A percentile compares a stretch with the other conserved stretches of the same genome.
Evolutionary conservation across 2,888 invertebrate genomes (phyloP).

Genomic region (Podotricha telesiphe): DNA sequence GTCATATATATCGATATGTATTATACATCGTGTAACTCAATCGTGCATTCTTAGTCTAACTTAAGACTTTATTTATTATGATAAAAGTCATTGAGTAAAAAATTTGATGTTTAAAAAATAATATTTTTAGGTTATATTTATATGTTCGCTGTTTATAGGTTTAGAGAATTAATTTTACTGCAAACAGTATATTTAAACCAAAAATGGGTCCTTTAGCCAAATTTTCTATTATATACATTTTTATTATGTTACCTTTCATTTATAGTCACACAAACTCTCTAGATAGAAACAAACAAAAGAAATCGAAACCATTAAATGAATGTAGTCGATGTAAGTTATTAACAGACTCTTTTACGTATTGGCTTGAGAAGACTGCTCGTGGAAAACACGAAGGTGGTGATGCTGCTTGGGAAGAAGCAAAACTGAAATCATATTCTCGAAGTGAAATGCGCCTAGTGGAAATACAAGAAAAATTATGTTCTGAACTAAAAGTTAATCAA

Average conservation of each 20-base stretch:
- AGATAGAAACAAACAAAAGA: conserved; percentile 40
- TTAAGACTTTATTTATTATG: too few relatives aligned
- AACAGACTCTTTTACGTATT: conserved; percentile 90
- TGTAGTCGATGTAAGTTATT: conserved; percentile 90
- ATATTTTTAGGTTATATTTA: conserved; percentile 7
- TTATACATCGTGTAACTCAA: too few relatives aligned
- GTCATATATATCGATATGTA: too few relatives aligned
- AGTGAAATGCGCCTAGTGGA: conserved; percentile 96
- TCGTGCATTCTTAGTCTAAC: too few relatives aligned
- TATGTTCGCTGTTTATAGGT: not conserved
- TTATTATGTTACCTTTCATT: conserved; percentile 15
- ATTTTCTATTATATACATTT: conserved; percentile 12
- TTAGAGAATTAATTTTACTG: not conserved
- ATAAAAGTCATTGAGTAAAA: too few relatives aligned
- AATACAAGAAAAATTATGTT: conserved; percentile 94
- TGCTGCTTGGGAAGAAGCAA: conserved; percentile 96
- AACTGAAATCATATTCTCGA: conserved; percentile 90
- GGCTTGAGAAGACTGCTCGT: conserved; percentile 90
- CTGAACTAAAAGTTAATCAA: conserved; percentile 86
- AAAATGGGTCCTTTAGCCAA: conserved; percentile 8
- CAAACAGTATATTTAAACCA: not conserved
- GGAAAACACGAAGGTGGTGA: conserved; percentile 97
- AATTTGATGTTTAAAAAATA: not conserved
- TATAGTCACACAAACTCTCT: conserved; percentile 43
- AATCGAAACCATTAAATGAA: conserved; percentile 48